Evolutionary conservation across 2,797 vertebrate species (phyloP).

Genomic region (Meriones psammophilus): DNA sequence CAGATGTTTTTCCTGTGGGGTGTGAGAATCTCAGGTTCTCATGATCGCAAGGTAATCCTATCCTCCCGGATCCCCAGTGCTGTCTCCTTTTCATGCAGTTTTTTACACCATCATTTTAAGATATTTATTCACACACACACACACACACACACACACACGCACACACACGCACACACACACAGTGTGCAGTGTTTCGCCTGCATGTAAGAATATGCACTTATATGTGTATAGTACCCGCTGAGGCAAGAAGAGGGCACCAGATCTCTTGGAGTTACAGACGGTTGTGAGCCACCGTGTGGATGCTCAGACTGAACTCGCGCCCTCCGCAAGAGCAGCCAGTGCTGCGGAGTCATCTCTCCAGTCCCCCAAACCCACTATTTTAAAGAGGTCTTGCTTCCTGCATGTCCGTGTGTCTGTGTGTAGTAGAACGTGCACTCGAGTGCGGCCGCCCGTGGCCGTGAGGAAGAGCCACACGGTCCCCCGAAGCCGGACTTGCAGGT

Average conservation of each 20-base stretch:
- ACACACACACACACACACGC: no score
- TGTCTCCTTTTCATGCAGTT: no score
- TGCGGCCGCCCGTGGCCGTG: neutral
- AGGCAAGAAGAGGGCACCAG: neutral
- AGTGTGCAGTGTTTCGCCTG: neutral
- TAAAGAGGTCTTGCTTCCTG: neutral
- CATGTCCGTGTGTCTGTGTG: neutral
- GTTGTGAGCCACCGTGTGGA: neutral
- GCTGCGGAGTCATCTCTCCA: neutral
- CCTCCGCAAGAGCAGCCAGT: neutral
- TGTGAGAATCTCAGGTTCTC: neutral
- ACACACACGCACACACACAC: no score
- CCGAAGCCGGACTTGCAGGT: no score
- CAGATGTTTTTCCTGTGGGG: neutral
- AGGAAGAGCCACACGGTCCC: neutral
- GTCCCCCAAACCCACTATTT: neutral
- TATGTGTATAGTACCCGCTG: no score
- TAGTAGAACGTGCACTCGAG: no score
- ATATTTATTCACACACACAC: neutral
- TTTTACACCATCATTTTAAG: neutral
- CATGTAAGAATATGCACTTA: neutral
- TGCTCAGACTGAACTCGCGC: no score
- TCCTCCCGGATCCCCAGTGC: neutral
- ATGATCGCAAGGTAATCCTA: neutral
- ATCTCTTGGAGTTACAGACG: neutral